Base-by-base conservation (phyloP, 2,797 vertebrate genomes). In the Avahi laniger region DNA sequence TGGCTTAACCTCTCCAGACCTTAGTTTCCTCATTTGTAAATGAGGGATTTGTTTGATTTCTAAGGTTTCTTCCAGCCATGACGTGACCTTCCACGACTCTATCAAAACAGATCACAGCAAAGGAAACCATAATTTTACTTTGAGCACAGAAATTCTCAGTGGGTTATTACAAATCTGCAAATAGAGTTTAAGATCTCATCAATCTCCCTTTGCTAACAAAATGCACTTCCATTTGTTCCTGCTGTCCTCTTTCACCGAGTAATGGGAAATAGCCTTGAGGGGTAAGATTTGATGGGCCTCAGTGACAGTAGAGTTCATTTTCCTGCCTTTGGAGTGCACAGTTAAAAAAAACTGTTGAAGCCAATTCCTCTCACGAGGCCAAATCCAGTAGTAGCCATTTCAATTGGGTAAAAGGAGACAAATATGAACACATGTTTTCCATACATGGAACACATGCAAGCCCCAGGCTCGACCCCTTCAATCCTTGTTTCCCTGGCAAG, bases 1-100 rank as follows among this genome's bases (percentile, higher is more conserved):
- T 83, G 43, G 15, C 5, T 83, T 97, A 84, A 96, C 90, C 82
- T 92, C 81, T 72, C 38, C 12, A 26, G 59, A 50, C 26, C 78
- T 93, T 57, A 48, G 63, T 91, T 95, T 96, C 69, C 82, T 97
- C 81, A 35, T 75, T 86, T 93, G 75, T 89, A 91, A 97, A 89
- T 92, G 73, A 92, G 65, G 35, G 33, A 93, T 61, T 96, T 96
- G 54, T 87, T 94, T 79, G 50, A 93, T 94, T 85, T 80, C 65
- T 90, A 95, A 95, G 48, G 15, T 93, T 96, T 94, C 73, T 81
- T 95, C 70, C 69, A 83, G 69, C 20, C 30, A 1, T 61, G 83
- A 96, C 63, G 1, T 61, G 83, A 96, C 73, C 70, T 89, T 93
- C 81, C 57, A n/a, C 9, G 38, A 30, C 41, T 80, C 85, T 85